Conservation (phyloP, 2,113 vertebrate genomes). For the Natator depressus region DNA sequence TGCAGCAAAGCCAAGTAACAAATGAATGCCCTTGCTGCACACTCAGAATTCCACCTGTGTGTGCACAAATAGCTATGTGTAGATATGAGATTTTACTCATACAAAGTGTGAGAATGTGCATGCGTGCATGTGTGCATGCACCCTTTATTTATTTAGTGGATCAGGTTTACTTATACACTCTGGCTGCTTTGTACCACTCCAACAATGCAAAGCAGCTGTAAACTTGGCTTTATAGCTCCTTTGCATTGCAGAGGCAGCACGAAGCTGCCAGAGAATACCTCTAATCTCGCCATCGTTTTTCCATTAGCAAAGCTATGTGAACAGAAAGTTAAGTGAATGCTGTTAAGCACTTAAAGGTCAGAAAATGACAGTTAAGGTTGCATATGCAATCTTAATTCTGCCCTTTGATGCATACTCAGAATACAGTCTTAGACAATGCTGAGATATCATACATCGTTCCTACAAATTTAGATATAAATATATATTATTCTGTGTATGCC, state of each 20-base stretch:
- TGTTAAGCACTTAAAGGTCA: not conserved
- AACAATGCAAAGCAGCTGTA: not conserved
- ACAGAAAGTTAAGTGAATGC: not conserved
- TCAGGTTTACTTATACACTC: accelerated
- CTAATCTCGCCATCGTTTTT: not conserved
- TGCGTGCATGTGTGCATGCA: not conserved
- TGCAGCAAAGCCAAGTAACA: not conserved
- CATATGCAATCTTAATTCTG: not conserved
- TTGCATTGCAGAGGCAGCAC: not conserved
- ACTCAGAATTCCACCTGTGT: not conserved
- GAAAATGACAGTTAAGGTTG: not conserved
- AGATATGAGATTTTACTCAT: accelerated
- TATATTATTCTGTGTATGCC: not conserved
- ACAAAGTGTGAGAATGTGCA: accelerated
- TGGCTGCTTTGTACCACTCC: not conserved
- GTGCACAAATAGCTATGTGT: not conserved
- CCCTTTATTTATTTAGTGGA: not conserved
- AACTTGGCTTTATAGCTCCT: not conserved
- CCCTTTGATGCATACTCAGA: not conserved
- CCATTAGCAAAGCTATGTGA: not conserved
- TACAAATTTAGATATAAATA: not conserved
- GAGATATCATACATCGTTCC: not conserved
- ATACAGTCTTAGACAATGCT: not conserved
- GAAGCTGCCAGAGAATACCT: not conserved
- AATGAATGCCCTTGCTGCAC: not conserved